phyloP scores from a whole-genome alignment of 1,140 invertebrate species.

The Zaprionus tsacasi region DNA sequence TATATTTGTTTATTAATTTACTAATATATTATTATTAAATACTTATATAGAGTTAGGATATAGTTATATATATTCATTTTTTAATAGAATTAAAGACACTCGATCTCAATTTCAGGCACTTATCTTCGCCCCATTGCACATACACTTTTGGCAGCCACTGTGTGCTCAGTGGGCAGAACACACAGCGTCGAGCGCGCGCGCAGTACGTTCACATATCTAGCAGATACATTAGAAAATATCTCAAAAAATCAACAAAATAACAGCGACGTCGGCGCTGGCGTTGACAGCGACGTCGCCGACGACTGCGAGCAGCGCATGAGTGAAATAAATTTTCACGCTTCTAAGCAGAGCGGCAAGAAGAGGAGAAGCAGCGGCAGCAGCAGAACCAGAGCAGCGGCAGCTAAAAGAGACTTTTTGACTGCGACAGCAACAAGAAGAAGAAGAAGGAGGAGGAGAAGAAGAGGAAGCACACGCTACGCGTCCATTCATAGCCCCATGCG shows the following conservation, averaged over 20 bases:
- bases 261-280: slow-evolving; percentile 29
- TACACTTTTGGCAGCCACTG: slow-evolving; percentile 50
- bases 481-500: slow-evolving; percentile 60
- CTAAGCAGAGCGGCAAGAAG: slow-evolving; percentile 64
- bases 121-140: background rate
- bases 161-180: slow-evolving; percentile 34
- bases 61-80: no score
- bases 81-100: background rate
- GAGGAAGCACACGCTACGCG: slow-evolving; percentile 27
- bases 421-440: slow-evolving; percentile 55
- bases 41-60: no score
- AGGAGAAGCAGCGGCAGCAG: no score
- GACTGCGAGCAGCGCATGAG: slow-evolving; percentile 55
- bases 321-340: slow-evolving; percentile 81
- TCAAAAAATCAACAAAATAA: slow-evolving; percentile 80
- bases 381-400: slow-evolving; percentile 42
- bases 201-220: slow-evolving; percentile 62
- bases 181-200: slow-evolving; percentile 9
- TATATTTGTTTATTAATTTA: no score
- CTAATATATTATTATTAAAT: no score
- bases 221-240: slow-evolving; percentile 82
- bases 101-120: background rate
- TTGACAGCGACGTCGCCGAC: slow-evolving; percentile 7
- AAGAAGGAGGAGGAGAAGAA: background rate
- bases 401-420: slow-evolving; percentile 71